Percentiles rank a stretch among this genome's conserved stretches.
phyloP scores from a whole-genome alignment of 2,888 invertebrate species.

The Seladonia tumulorum region DNA sequence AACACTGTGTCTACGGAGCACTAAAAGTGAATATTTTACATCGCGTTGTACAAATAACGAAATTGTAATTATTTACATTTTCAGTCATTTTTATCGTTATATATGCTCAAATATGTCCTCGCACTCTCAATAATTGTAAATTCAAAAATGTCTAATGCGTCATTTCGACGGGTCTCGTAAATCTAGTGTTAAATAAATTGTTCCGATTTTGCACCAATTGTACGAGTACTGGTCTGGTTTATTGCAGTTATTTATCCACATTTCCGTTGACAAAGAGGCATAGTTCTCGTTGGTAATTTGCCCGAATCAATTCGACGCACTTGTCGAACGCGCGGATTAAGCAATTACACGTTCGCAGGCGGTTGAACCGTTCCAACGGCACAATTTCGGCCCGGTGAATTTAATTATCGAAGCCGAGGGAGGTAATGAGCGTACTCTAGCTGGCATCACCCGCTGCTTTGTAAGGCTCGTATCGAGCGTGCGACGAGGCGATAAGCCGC shows the following conservation, averaged over 20 bases:
- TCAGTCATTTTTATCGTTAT: too few relatives aligned
- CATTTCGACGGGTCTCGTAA: too few relatives aligned
- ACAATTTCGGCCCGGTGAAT: conserved; percentile 1
- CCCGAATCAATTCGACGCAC: neutral
- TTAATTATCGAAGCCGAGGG: conserved; percentile 4
- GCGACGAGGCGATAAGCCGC: neutral
- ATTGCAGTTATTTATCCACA: neutral
- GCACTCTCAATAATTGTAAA: too few relatives aligned
- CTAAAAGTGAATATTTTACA: too few relatives aligned
- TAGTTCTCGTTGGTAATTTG: neutral
- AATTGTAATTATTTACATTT: too few relatives aligned
- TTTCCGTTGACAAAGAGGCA: neutral
- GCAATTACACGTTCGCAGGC: neutral
- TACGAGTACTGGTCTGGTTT: too few relatives aligned
- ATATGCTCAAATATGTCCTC: too few relatives aligned
- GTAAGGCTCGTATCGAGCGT: neutral
- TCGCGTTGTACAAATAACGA: too few relatives aligned
- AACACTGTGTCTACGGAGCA: too few relatives aligned
- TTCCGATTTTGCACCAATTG: neutral
- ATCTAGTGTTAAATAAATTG: neutral
- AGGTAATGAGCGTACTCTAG: neutral
- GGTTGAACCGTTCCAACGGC: neutral
- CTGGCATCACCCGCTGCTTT: neutral
- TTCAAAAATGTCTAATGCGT: too few relatives aligned
- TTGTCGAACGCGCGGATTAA: neutral